phyloP scores from a whole-genome alignment of 2,888 invertebrate species.

The Cactoblastis cactorum region DNA sequence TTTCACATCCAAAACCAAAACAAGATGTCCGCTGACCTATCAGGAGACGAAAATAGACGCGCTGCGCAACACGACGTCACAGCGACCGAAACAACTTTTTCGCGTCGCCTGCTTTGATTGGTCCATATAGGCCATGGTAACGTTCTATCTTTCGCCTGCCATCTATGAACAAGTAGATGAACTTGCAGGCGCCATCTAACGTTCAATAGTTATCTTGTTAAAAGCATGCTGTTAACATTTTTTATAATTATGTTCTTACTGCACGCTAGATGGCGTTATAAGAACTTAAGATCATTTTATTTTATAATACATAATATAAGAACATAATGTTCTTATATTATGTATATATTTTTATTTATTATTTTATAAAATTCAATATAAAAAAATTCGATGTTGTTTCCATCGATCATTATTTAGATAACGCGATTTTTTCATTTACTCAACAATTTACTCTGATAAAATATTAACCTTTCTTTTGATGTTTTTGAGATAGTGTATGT shows the following conservation, averaged over 20 bases:
- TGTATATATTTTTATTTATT: too few species aligned
- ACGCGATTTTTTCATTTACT: too few species aligned
- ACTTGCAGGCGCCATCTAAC: slow-evolving; percentile 16
- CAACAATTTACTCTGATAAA: too few species aligned
- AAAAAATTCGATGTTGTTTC: too few species aligned
- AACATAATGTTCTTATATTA: neutral
- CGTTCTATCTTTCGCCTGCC: slow-evolving; percentile 16
- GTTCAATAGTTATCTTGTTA: slow-evolving; percentile 11
- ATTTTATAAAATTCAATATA: too few species aligned
- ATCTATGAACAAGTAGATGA: slow-evolving; percentile 24
- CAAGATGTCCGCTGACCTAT: slow-evolving; percentile 73
- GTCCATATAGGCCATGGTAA: slow-evolving; percentile 27
- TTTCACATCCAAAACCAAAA: slow-evolving; percentile 45
- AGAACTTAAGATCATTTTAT: neutral
- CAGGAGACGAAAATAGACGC: slow-evolving; percentile 63
- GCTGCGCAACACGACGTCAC: slow-evolving; percentile 70
- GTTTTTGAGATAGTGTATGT: too few species aligned
- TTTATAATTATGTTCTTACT: neutral
- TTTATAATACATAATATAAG: neutral
- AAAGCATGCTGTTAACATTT: neutral
- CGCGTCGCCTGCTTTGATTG: slow-evolving; percentile 42
- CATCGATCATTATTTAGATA: too few species aligned
- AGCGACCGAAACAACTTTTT: slow-evolving; percentile 29
- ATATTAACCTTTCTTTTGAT: too few species aligned
- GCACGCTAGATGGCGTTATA: neutral